These are phyloP conservation scores for Tetragonula carbonaria DNA, from an alignment of 2,888 invertebrate genomes.

Conservation along the genomic window DNA sequence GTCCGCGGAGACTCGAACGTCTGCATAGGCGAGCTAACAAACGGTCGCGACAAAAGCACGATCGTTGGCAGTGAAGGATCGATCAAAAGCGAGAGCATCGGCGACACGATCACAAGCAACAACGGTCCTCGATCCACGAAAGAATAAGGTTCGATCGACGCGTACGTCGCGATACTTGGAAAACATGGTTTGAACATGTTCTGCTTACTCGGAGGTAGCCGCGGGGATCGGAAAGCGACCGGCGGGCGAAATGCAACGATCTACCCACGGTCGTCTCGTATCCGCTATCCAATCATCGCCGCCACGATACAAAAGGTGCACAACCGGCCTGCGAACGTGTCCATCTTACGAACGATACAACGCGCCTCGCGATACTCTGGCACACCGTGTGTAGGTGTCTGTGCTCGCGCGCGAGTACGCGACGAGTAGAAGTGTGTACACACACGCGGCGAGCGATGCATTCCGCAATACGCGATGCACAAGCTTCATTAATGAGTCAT, in stretches of 20 bases:
- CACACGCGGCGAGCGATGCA: conserved; percentile 56
- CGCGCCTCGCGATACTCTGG: not conserved
- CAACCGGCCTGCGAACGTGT: conserved; percentile 57
- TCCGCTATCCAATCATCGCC: conserved; percentile 58
- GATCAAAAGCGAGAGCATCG: conserved; percentile 67
- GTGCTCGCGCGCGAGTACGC: conserved; percentile 13
- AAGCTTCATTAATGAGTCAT: conserved; percentile 77
- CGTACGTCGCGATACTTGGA: conserved; percentile 22
- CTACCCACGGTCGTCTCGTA: conserved; percentile 61
- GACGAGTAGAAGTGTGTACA: conserved; percentile 8
- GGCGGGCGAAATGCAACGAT: conserved; percentile 50
- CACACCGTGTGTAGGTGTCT: conserved; percentile 25
- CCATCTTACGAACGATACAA: conserved; percentile 39
- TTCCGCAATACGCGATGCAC: conserved; percentile 71
- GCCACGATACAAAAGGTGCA: conserved; percentile 53
- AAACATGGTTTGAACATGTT: conserved; percentile 56
- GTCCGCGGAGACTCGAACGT: conserved; percentile 3
- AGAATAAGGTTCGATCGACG: conserved; percentile 55
- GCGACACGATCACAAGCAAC: conserved; percentile 50
- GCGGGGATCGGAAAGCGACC: conserved; percentile 56
- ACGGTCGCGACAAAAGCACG: conserved; percentile 22
- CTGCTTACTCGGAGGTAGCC: conserved; percentile 63
- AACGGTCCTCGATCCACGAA: conserved; percentile 12
- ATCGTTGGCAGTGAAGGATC: conserved; percentile 37
- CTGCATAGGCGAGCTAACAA: not conserved